phyloP scores from a whole-genome alignment of 2,113 vertebrate species.

The Clinocottus analis region DNA sequence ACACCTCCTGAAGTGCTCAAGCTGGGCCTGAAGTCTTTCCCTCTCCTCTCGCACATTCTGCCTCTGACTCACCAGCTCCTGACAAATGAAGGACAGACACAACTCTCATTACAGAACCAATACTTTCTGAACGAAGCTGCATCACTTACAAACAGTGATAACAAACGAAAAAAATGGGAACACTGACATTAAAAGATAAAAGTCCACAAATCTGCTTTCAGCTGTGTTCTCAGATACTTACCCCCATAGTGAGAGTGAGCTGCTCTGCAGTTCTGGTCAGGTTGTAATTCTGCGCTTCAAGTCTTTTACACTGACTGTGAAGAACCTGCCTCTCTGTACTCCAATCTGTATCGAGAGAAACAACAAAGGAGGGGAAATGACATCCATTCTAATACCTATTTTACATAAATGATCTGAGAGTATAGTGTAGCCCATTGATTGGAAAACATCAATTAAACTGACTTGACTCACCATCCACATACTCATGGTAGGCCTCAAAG shows the following conservation, averaged over 20 bases:
- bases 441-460: neutral
- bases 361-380: neutral
- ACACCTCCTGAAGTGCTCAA: slow-evolving; percentile 98
- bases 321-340: slow-evolving; percentile 94
- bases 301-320: slow-evolving; percentile 92
- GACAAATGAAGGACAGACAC: slow-evolving; percentile 2
- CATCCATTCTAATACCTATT: neutral
- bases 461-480: slow-evolving; percentile 88
- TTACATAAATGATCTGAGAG: neutral
- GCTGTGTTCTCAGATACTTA: slow-evolving; percentile 74
- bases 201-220: neutral
- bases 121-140: neutral
- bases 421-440: neutral
- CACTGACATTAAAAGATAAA: neutral
- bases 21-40: slow-evolving; percentile 95
- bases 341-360: slow-evolving; percentile 84
- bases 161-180: neutral
- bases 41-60: slow-evolving; percentile 93
- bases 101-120: slow-evolving; percentile 8
- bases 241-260: slow-evolving; percentile 95
- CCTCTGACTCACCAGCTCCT: slow-evolving; percentile 94
- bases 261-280: slow-evolving; percentile 94
- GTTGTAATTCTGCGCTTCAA: slow-evolving; percentile 95
- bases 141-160: neutral
- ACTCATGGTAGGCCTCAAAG: slow-evolving; percentile 96